Conservation (phyloP, 1,140 invertebrate genomes). For the Hylaeus volcanicus region DNA sequence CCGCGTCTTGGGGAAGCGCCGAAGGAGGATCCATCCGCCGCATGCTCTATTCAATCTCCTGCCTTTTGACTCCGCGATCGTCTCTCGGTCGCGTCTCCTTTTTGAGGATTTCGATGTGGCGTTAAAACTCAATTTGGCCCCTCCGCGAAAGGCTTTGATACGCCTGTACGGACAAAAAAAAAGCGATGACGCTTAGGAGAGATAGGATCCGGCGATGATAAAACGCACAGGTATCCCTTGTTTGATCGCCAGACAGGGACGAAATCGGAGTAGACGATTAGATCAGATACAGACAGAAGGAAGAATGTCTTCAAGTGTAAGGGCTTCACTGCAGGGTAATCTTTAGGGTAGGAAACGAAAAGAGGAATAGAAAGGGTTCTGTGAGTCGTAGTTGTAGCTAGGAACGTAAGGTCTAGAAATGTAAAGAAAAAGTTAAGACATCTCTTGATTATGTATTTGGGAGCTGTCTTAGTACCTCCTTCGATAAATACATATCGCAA, state of each 20-base stretch:
- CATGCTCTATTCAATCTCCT: slow-evolving; percentile 31
- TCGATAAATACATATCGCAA: too few species aligned
- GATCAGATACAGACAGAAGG: not conserved
- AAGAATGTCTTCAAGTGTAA: too few species aligned
- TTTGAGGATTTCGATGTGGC: not conserved
- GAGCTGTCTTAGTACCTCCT: too few species aligned
- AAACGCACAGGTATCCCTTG: slow-evolving; percentile 13
- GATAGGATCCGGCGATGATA: slow-evolving; percentile 6
- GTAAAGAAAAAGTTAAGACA: too few species aligned
- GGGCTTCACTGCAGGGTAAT: too few species aligned
- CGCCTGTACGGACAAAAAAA: not conserved
- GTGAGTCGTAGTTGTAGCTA: too few species aligned
- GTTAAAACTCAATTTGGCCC: slow-evolving; percentile 47
- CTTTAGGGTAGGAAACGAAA: too few species aligned
- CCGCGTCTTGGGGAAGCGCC: not conserved
- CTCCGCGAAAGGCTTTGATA: slow-evolving; percentile 29
- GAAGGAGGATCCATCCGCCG: not conserved
- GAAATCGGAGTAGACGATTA: not conserved
- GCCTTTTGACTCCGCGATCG: slow-evolving; percentile 17
- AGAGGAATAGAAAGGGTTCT: too few species aligned
- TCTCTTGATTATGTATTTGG: too few species aligned
- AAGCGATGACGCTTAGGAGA: not conserved
- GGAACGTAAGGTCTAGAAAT: too few species aligned
- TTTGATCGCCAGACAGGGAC: too few species aligned
- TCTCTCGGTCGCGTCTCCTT: not conserved